These are phyloP conservation scores for Apamea epomidion DNA, from an alignment of 2,888 invertebrate species.

Conservation along the genomic window DNA sequence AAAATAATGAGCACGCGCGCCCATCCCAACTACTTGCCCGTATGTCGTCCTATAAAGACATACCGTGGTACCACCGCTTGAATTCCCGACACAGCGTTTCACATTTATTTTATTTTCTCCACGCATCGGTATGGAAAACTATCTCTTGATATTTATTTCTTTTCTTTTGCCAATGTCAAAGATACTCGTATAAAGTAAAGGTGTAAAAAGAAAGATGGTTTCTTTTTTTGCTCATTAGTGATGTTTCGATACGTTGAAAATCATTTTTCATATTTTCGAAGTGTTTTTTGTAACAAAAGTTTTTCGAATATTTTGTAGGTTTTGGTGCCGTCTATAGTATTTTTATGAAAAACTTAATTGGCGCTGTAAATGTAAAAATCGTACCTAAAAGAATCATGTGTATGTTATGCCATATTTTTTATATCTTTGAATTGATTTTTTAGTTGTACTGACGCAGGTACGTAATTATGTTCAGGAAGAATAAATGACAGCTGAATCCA, in stretches of 20 bases:
- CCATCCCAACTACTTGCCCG: neutral
- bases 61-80: conserved; percentile 15
- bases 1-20: neutral
- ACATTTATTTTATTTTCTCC: conserved; percentile 53
- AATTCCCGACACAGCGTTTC: conserved; percentile 32
- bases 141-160: conserved; percentile 35
- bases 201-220: neutral
- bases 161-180: conserved; percentile 17
- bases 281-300: neutral
- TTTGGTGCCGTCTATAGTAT: neutral
- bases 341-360: neutral
- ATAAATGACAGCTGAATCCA: neutral
- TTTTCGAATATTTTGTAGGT: neutral
- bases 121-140: conserved; percentile 35
- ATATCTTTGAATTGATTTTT: neutral
- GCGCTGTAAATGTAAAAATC: no score
- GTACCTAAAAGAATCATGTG: no score
- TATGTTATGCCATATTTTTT: neutral
- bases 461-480: neutral
- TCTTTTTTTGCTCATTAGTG: conserved; percentile 31
- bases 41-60: conserved; percentile 32
- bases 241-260: neutral
- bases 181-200: neutral
- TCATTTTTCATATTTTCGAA: neutral
- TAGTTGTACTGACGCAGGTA: no score